Base-by-base conservation (phyloP, 2,888 invertebrate genomes). In the Gymnosoma rotundatum region DNA sequence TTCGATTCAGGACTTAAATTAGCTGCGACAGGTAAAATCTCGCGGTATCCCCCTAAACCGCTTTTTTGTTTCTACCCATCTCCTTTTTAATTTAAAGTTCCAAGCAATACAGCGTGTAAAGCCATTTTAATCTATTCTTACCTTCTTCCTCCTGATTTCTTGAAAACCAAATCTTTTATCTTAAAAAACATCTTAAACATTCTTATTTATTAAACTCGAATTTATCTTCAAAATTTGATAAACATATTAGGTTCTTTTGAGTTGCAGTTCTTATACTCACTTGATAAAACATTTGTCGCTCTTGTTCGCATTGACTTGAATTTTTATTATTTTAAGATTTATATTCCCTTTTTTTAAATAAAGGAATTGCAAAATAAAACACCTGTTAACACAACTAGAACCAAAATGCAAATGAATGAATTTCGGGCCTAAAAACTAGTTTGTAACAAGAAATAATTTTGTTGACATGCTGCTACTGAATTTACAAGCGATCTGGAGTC, bases 361-460 rank as follows among this genome's bases (percentile, higher is more conserved):
- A 42, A 50, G 21, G 21, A 25, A 25, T 25, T 4, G 25, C 25
- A 25, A 25, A 25, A 25, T 36, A 38, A 72, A 76, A 66, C 83
- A 83, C 83, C 80, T 83, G 80, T 73, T 80, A 58, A 61, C 69
- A 80, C 72, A 54, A 67, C 38, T 21, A 76, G 16, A 42, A 67
- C 66, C 67, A 58, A 67, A 80, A 76, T 67, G 67, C 50, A 76
- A 83, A 80, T 83, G 79, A 83, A 67, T 76, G 56, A 54, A 78
- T 61, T 60, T 48, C 7, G 38, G 38, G 2, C 7, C 7, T 38
- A 38, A 7, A 38, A 38, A 38, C 4, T 38, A 5, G 38, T 9
- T 45, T 45, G 12, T 45, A 10, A 45, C 48, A 60, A 4, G 36
- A 38, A 2, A 16, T 61, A 36, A 48, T 60, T 72, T 60, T 67